These are phyloP conservation scores for Stramonita haemastoma DNA, from an alignment of 2,888 invertebrate genomes.

Conservation along the genomic window DNA sequence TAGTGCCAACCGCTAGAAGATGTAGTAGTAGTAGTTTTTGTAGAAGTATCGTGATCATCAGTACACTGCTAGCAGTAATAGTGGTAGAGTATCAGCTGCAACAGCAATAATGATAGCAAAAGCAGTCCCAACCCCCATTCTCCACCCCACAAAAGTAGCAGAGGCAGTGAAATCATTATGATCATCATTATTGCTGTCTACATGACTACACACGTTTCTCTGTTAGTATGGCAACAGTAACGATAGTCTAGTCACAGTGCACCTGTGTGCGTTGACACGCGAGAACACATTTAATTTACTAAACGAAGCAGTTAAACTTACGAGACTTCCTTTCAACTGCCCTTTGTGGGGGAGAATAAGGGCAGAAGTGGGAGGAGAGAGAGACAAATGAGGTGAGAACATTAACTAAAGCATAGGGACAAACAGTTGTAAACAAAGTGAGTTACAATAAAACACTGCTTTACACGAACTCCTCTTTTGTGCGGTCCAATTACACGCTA, in stretches of 20 bases:
- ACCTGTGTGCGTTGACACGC: neutral
- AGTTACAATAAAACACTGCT: too few relatives aligned
- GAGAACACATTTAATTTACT: neutral
- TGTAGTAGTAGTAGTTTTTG: neutral
- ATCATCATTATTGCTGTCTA: neutral
- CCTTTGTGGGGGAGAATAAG: too few relatives aligned
- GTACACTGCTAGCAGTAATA: neutral
- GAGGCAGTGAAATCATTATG: neutral
- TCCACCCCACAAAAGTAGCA: neutral
- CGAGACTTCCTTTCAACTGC: too few relatives aligned
- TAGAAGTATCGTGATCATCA: neutral
- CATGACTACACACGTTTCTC: too few relatives aligned
- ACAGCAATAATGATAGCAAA: neutral
- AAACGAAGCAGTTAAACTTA: too few relatives aligned
- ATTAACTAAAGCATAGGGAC: too few relatives aligned
- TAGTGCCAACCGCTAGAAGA: too few relatives aligned
- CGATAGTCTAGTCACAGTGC: neutral
- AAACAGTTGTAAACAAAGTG: too few relatives aligned
- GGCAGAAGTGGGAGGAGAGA: too few relatives aligned
- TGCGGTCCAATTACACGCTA: too few relatives aligned
- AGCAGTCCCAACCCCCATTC: neutral
- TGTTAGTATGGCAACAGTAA: neutral
- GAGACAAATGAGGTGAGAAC: too few relatives aligned
- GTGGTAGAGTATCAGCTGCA: neutral
- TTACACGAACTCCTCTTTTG: too few relatives aligned